Percentiles rank a stretch among this genome's conserved stretches.
Evolutionary conservation across 2,113 vertebrate genomes (phyloP).

Genomic region (Oceanodroma tethys): DNA sequence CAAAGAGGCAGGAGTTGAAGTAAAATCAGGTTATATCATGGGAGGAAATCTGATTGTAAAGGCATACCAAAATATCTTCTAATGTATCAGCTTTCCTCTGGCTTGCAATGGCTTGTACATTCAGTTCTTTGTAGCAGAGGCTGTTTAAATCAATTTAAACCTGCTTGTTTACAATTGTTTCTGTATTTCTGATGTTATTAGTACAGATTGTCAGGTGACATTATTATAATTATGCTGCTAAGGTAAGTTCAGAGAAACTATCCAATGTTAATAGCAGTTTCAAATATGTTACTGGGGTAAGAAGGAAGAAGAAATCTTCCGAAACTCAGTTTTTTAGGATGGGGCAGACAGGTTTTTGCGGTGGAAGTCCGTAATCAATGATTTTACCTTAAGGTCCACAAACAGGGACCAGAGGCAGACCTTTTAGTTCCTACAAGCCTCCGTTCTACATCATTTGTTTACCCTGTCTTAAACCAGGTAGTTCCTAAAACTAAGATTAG

Average conservation of each 20-base stretch:
- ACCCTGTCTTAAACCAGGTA: not conserved
- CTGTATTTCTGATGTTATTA: not conserved
- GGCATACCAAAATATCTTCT: not conserved
- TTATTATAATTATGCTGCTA: not conserved
- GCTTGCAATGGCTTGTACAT: not conserved
- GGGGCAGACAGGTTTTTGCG: not conserved
- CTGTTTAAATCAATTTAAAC: not conserved
- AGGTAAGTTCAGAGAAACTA: not conserved
- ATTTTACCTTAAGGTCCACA: not conserved
- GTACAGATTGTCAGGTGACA: not conserved
- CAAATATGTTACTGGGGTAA: not conserved
- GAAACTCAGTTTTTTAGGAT: not conserved
- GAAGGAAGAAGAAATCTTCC: not conserved
- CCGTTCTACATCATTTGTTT: not conserved
- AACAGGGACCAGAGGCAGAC: not conserved
- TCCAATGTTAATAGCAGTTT: not conserved
- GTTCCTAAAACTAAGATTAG: not conserved
- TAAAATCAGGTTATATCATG: not conserved
- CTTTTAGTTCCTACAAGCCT: not conserved
- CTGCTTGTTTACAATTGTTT: not conserved
- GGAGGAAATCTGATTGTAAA: slow-evolving; percentile 11
- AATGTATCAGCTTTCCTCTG: not conserved
- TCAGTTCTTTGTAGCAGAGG: not conserved
- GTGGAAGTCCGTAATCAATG: not conserved
- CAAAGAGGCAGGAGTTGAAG: not conserved